Evolutionary conservation across 2,797 vertebrate species (phyloP), one percentile per base, ranked within the genome.

Genomic region (Typhlichthys eigenmanni): DNA sequence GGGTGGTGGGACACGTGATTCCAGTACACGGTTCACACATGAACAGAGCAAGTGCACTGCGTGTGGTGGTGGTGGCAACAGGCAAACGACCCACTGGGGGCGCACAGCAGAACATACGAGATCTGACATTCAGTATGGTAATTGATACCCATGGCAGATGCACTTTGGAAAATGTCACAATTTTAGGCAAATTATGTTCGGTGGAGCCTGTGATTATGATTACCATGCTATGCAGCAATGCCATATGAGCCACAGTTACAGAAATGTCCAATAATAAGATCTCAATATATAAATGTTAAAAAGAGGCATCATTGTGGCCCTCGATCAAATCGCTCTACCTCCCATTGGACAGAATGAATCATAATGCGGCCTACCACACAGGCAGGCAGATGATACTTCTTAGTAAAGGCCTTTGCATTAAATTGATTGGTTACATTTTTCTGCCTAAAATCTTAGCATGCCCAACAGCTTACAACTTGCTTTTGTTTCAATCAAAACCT

Each of bases 1-100:
- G 71, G 83, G 85, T 82, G 76, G 80, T 58, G 79, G 72, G 66
- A 71, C 92, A 92, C 91, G 91, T 92, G 91, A 92, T 76, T 87
- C 66, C 63, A 71, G 76, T 81, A 80, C 82, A 72, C 82, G 84
- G 68, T 71, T 83, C 75, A 82, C 76, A 78, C 52, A 19, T 75
- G 72, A 86, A 68, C 52, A 57, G 69, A 81, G 81, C 84, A 87
- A 88, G 87, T 50, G 47, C 53, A 59, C 48, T 17, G 10, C 29
- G 14, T 29, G 50, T 38, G 34, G 47, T 38, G 34, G 12, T 45
- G 14, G 47, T 38, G 34, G 12, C 45, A 34, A 6, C 17, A 34
- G 58, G 14, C 9, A 60, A 48, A 49, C 16, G 53, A 16, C 13
- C 12, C 47, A n/a, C 13, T 48, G n/a, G 47, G 47, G 49, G 14